Base-by-base conservation (phyloP, 2,888 invertebrate genomes). In the Aphidoletes aphidimyza region DNA sequence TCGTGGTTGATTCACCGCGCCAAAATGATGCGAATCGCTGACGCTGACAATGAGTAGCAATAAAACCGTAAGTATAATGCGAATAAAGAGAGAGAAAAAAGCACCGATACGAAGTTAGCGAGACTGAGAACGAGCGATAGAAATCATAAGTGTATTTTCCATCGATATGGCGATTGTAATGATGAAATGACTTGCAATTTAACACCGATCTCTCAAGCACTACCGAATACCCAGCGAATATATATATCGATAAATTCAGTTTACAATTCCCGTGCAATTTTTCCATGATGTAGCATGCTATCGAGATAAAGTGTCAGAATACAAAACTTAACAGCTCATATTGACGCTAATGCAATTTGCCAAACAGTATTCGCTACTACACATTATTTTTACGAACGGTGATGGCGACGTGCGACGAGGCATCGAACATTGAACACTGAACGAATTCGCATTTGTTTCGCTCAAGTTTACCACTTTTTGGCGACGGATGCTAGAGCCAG, bases 301-400 rank as follows among this genome's bases (percentile, higher is more conserved):
- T 69, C 34, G 69, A 11, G n/a, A 69, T 69, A 69, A 69, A 69
- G 69, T 69, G 69, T 69, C 69, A 69, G 69, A 69, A 69, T 69
- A 69, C 69, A 69, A 69, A 69, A 69, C 69, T 69, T 69, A 69
- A 69, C 69, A 69, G 69, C 69, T 69, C 69, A 69, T 69, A 69
- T 69, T 69, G 69, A 69, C 69, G 69, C 69, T 69, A 69, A 69
- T 69, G 69, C 69, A 69, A 69, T 69, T 69, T 69, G 69, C 69
- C 69, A 69, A 69, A 69, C 69, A 69, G n/a, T n/a, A n/a, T 34
- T 69, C 54, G 69, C 14, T 11, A 30, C 14, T 34, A 14, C 22
- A 54, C 54, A 11, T 22, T 1, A 22, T 22, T 54, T 19, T 6
- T 3, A 54, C 47, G 47, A 54, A 22, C 9, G 26, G 30, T 14